Percentiles rank a stretch among this genome's conserved stretches.
These are phyloP conservation scores for Sebastes diploproa DNA, from an alignment of 2,797 vertebrate genomes.

Conservation along the genomic window DNA sequence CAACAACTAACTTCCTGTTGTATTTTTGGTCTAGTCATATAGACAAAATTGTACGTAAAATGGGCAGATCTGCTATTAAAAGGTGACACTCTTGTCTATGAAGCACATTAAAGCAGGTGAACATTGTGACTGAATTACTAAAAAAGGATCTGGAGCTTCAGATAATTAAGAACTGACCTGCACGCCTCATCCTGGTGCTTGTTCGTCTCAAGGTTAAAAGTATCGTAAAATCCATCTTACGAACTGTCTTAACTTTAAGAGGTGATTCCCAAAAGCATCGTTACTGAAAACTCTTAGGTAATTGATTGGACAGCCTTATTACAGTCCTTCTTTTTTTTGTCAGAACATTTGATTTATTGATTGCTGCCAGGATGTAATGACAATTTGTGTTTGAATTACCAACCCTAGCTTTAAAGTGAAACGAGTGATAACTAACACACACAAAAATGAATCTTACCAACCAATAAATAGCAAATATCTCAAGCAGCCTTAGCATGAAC, in stretches of 20 bases:
- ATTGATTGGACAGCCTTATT: no score
- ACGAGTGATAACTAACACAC: no score
- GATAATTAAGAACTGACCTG: not conserved
- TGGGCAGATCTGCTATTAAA: not conserved
- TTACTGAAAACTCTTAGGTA: not conserved
- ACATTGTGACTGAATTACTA: not conserved
- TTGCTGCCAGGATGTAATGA: no score
- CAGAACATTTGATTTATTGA: no score
- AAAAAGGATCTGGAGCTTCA: not conserved
- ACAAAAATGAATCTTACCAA: not conserved
- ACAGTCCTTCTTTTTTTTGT: no score
- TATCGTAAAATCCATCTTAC: not conserved
- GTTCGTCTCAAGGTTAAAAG: no score
- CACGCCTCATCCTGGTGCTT: no score
- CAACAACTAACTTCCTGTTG: no score
- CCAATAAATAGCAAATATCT: not conserved
- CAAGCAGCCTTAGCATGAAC: not conserved
- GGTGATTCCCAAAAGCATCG: not conserved
- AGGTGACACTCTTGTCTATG: not conserved
- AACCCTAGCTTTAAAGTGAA: no score
- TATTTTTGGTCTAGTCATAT: not conserved
- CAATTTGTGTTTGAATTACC: no score
- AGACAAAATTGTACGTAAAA: not conserved
- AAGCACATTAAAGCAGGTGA: not conserved
- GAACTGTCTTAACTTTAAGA: not conserved